phyloP scores from a whole-genome alignment of 1,140 invertebrate genomes.

The Lasioglossum albipes region DNA sequence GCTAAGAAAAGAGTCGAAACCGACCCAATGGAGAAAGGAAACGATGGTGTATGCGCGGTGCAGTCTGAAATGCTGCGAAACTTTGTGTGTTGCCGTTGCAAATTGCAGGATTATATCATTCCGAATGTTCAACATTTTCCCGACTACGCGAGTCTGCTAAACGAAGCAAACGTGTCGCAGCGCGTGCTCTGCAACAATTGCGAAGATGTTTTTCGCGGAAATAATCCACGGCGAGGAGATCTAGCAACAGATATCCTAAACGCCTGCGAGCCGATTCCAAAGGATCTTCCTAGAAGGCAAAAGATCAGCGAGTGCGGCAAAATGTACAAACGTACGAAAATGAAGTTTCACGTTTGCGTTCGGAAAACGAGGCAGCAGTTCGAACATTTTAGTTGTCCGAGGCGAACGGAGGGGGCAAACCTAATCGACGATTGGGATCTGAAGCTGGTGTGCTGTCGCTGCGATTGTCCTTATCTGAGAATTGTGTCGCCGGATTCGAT shows the following conservation, averaged over 20 bases:
- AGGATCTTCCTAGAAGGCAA: not conserved
- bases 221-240: not conserved
- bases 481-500: not conserved
- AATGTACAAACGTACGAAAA: not conserved
- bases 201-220: not conserved
- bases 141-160: not conserved
- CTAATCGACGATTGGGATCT: not conserved
- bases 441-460: slow-evolving; percentile 26
- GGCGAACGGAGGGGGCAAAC: no score
- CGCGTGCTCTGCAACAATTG: slow-evolving; percentile 19
- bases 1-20: not conserved
- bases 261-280: not conserved
- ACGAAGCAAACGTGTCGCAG: not conserved
- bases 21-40: not conserved
- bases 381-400: not conserved
- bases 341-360: not conserved
- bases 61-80: not conserved
- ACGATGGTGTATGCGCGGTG: no score
- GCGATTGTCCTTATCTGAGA: slow-evolving; percentile 33
- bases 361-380: not conserved
- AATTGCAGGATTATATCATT: not conserved
- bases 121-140: not conserved
- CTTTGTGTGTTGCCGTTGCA: not conserved
- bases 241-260: not conserved
- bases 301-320: no score